phyloP scores from a whole-genome alignment of 1,140 invertebrate species.

The Magallana angulata region DNA sequence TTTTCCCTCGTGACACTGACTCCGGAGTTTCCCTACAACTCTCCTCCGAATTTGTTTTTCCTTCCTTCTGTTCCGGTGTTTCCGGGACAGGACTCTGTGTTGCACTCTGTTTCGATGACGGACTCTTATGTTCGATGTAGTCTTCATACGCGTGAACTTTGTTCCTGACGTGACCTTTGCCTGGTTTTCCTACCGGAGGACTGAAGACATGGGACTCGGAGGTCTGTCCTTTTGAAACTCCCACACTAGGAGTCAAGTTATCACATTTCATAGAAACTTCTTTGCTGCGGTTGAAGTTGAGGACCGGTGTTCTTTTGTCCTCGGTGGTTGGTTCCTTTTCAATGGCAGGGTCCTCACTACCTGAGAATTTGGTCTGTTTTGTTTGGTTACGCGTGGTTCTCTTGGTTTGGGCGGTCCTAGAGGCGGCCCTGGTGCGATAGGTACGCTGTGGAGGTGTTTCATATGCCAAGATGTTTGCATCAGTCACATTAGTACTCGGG shows the following conservation, averaged over 20 bases:
- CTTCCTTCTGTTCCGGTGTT: conserved; percentile 18
- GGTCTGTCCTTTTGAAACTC: neutral
- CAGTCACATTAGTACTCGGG: neutral
- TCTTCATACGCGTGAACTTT: conserved; percentile 37
- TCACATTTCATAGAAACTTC: conserved; percentile 14
- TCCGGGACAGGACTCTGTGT: neutral
- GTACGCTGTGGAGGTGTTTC: conserved; percentile 15
- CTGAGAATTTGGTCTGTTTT: conserved; percentile 5
- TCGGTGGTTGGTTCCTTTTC: neutral
- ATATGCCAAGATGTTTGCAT: conserved; percentile 11
- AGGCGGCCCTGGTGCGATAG: conserved; percentile 33
- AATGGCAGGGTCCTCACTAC: neutral
- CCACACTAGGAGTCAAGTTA: neutral
- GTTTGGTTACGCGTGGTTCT: neutral
- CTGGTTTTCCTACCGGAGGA: conserved; percentile 15
- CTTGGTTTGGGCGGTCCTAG: neutral
- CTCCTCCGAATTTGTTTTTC: neutral
- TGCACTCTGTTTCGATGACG: neutral
- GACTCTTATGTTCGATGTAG: conserved; percentile 22
- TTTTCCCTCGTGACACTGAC: neutral
- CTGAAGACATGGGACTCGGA: conserved; percentile 3
- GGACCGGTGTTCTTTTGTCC: neutral
- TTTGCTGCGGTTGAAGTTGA: neutral
- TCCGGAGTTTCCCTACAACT: neutral
- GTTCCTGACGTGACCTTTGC: conserved; percentile 25